These are phyloP conservation scores for Volucella bombylans DNA, from an alignment of 2,888 invertebrate genomes.

Conservation along the genomic window DNA sequence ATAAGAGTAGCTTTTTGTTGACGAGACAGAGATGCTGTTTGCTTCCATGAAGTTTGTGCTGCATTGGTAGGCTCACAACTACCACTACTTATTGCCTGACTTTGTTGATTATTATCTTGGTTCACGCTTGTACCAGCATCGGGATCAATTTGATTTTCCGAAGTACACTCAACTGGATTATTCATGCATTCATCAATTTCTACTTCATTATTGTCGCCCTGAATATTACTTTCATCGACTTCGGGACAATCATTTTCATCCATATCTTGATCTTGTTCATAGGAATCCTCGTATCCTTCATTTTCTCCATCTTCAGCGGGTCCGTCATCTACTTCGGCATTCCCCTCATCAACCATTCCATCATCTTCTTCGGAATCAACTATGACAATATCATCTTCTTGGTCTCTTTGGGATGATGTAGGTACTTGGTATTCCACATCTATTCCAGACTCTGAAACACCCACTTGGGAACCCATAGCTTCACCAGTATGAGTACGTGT, in stretches of 20 bases:
- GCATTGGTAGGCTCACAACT: conserved; percentile 85
- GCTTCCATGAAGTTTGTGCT: conserved; percentile 79
- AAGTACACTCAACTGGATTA: conserved; percentile 85
- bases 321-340: conserved; percentile 84
- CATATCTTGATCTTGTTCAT: conserved; percentile 83
- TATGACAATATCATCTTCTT: conserved; percentile 91
- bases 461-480: conserved; percentile 79
- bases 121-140: conserved; percentile 77
- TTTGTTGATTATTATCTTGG: conserved; percentile 84
- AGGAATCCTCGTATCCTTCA: conserved; percentile 84
- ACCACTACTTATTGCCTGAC: conserved; percentile 90
- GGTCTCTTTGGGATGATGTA: conserved; percentile 93
- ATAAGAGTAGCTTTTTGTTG: conserved; percentile 79
- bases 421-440: conserved; percentile 92
- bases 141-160: conserved; percentile 83
- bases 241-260: conserved; percentile 84
- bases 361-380: conserved; percentile 91
- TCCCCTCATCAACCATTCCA: conserved; percentile 83
- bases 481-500: conserved; percentile 79
- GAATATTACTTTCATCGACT: conserved; percentile 84
- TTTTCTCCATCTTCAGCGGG: conserved; percentile 84
- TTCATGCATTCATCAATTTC: conserved; percentile 87
- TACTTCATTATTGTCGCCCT: conserved; percentile 86
- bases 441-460: conserved; percentile 85
- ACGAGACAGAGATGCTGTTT: conserved; percentile 78